Base-by-base conservation (phyloP, 2,888 invertebrate genomes). In the Cartodere bifasciata region DNA sequence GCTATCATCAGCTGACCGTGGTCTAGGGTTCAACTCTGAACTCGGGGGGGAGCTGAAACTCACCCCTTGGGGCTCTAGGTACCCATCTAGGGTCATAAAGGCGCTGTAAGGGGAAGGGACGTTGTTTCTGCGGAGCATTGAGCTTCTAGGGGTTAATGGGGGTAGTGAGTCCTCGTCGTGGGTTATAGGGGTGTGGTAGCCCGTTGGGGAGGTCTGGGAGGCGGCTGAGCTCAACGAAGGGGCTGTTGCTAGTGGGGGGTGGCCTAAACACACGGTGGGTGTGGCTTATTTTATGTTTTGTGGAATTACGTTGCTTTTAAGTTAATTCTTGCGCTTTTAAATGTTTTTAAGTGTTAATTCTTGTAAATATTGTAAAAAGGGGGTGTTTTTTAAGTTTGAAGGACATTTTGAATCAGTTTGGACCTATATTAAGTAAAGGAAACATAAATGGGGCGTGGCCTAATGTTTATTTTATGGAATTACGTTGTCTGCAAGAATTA, bases 91-190 rank as follows among this genome's bases (percentile, higher is more conserved):
- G 1, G 87, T 84, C 70, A 83, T 76, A 4, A 83, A 70, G 1
- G 85, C 87, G 0, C 87, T 86, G 37, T 81, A 84, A 0, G 87
- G 86, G 0, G 87, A 83, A 0, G 83, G 79, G 1, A 79, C 58
- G 41, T 36, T 60, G 52, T 51, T 65, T 40, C 69, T 64, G 17
- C 69, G 59, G 9, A 68, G 52, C 7, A 70, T 65, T 13, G 67
- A 64, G 20, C 68, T 64, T 16, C 67, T 63, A 4, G 70, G 66
- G 13, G 72, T 65, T 36, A 65, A 43, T 5, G 47, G 50, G 16
- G 42, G 45, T 13, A 53, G 49, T 28, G 53, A 52, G 21, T 52
- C 49, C 38, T 69, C 72, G 13, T 72, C 67, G 33, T 68, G 75
- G 49, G 79, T 76, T 43, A 81, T 70, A 11, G 85, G 84, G 1